A percentile compares a stretch with the other conserved stretches of the same genome.
phyloP scores from a whole-genome alignment of 2,888 invertebrate species.

The Blomia tropicalis region DNA sequence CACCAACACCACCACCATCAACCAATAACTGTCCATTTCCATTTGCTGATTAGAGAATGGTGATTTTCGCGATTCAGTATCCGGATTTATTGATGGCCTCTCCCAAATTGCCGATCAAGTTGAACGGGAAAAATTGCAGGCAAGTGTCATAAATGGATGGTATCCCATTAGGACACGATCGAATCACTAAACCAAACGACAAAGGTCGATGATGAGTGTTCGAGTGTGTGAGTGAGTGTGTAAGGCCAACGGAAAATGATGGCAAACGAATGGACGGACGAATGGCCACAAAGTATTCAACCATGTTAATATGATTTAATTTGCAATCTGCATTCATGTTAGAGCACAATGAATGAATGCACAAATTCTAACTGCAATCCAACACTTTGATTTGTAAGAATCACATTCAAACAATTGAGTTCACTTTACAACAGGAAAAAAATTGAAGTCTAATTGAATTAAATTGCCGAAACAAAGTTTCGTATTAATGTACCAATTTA shows the following conservation, averaged over 20 bases:
- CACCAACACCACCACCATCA: no score
- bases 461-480: no score
- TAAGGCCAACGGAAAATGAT: no score
- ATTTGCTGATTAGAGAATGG: conserved; percentile 13
- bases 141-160: conserved; percentile 13
- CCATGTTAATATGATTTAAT: background rate
- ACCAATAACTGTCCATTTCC: conserved; percentile 1
- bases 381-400: no score
- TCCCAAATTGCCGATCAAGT: conserved; percentile 15
- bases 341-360: background rate
- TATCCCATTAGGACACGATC: background rate
- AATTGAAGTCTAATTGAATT: conserved; percentile 12
- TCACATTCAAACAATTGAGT: background rate
- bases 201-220: background rate
- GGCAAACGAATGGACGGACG: background rate
- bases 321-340: conserved; percentile 10
- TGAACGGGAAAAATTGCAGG: conserved; percentile 11
- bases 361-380: no score
- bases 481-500: no score
- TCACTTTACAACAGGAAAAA: conserved; percentile 1
- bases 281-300: background rate
- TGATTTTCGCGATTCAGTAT: conserved; percentile 11
- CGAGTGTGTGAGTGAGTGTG: background rate
- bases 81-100: conserved; percentile 12
- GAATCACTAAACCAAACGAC: background rate